Base-by-base conservation (phyloP, 2,113 vertebrate species). In the Archocentrus centrarchus region DNA sequence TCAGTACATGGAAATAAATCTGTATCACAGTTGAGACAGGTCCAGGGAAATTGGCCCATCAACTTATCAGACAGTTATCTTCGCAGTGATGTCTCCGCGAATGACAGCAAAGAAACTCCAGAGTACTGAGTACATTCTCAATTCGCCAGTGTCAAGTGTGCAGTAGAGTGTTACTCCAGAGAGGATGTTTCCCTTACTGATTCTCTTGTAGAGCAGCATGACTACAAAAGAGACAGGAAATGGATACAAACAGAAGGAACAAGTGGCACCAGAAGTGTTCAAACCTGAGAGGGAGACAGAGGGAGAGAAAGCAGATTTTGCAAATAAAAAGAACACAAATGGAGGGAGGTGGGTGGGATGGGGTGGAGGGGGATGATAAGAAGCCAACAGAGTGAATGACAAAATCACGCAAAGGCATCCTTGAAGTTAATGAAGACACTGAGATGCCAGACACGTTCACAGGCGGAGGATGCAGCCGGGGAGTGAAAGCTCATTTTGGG, bases 401-500 rank as follows among this genome's bases (percentile, higher is more conserved):
- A 89, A 82, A 88, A 87, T 82, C 83, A 83, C 55, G 77, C 78
- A 24, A 41, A 64, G 83, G 77, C 83, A 86, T 88, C 89, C 88
- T 90, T 88, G 73, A 77, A 85, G 88, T 64, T 91, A 91, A 94
- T 88, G 87, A 85, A 85, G 92, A 81, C 57, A 50, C 79, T 44
- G 77, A 58, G 81, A 94, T 91, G 82, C 92, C 81, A 63, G 80
- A 70, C 90, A 93, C 90, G 84, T 87, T 60, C 14, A 2, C 50
- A 18, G 85, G 81, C 39, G 5, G 81, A 84, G 83, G 88, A 62
- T 80, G 85, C 89, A 89, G 84, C 30, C 79, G 64, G 70, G 86
- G 87, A 88, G 87, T 70, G 89, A 80, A 87, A 89, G 86, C 90
- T 92, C 89, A 90, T 93, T 90, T 92, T 88, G 70, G 83, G 87